Percentiles rank a stretch among this genome's conserved stretches.
Evolutionary conservation across 2,888 invertebrate genomes (phyloP).

Genomic region (Drosophila siamana): DNA sequence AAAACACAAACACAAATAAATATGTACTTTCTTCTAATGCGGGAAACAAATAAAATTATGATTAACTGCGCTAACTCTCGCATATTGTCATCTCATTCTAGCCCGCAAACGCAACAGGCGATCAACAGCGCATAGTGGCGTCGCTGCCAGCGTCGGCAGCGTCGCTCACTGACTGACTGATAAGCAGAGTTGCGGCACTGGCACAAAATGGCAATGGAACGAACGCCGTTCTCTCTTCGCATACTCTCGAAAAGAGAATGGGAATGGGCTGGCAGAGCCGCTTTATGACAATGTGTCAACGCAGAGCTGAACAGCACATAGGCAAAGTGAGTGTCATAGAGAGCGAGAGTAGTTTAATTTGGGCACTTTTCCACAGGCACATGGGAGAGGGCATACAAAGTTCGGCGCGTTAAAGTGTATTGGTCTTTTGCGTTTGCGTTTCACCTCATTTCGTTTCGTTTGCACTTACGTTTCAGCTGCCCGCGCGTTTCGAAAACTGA

Average conservation of each 20-base stretch:
- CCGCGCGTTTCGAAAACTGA: slow-evolving; percentile 54
- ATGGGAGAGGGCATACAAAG: slow-evolving; percentile 34
- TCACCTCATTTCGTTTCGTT: slow-evolving; percentile 55
- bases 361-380: background rate
- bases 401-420: slow-evolving; percentile 34
- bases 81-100: slow-evolving; percentile 30
- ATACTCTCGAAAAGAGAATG: slow-evolving; percentile 16
- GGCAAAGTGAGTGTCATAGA: background rate
- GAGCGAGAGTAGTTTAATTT: slow-evolving; percentile 4
- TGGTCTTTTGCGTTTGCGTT: slow-evolving; percentile 28
- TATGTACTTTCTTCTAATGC: slow-evolving; percentile 41
- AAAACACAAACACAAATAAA: slow-evolving; percentile 11
- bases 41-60: slow-evolving; percentile 37
- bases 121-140: slow-evolving; percentile 29
- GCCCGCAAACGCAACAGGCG: slow-evolving; percentile 41
- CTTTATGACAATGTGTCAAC: background rate
- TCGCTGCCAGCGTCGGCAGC: slow-evolving; percentile 27
- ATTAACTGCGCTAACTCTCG: slow-evolving; percentile 34
- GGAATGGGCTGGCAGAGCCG: background rate
- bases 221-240: slow-evolving; percentile 16
- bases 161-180: slow-evolving; percentile 61
- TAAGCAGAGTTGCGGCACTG: slow-evolving; percentile 51
- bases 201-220: slow-evolving; percentile 53
- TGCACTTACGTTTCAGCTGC: slow-evolving; percentile 30
- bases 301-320: background rate